These are phyloP conservation scores for Eptatretus atami DNA, from an alignment of 2,797 vertebrate species.

Conservation along the genomic window DNA sequence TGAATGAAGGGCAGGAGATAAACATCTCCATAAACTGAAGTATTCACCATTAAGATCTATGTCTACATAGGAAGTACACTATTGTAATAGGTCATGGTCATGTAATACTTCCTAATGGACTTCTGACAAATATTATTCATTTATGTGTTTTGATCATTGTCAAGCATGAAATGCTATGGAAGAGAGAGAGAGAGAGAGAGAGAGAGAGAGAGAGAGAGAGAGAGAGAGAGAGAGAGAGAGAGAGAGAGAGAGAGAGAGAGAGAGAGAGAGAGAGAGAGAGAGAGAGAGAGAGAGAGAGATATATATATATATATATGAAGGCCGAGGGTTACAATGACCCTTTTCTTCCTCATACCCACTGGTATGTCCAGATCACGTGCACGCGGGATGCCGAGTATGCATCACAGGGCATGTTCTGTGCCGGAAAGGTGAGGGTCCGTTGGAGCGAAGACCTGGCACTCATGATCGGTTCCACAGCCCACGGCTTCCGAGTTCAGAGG, in stretches of 20 bases:
- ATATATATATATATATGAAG: no score
- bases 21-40: background rate
- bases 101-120: background rate
- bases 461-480: constrained; percentile 30
- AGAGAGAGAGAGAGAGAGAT: background rate
- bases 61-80: constrained; percentile 16
- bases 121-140: background rate
- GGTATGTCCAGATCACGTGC: constrained; percentile 36
- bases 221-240: background rate
- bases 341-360: background rate
- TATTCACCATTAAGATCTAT: constrained; percentile 11
- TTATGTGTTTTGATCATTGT: background rate
- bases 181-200: no score
- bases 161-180: background rate
- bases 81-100: constrained; percentile 14
- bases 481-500: constrained; percentile 35
- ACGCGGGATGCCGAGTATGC: constrained; percentile 51
- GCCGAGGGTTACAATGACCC: no score
- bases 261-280: background rate
- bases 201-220: no score
- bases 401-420: constrained; percentile 28
- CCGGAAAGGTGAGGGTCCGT: constrained; percentile 33
- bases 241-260: background rate
- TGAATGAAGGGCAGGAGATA: background rate
- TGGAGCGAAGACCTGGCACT: constrained; percentile 53